These are phyloP conservation scores for Centropyge bicolor DNA, from an alignment of 2,797 vertebrate genomes.

Conservation along the genomic window DNA sequence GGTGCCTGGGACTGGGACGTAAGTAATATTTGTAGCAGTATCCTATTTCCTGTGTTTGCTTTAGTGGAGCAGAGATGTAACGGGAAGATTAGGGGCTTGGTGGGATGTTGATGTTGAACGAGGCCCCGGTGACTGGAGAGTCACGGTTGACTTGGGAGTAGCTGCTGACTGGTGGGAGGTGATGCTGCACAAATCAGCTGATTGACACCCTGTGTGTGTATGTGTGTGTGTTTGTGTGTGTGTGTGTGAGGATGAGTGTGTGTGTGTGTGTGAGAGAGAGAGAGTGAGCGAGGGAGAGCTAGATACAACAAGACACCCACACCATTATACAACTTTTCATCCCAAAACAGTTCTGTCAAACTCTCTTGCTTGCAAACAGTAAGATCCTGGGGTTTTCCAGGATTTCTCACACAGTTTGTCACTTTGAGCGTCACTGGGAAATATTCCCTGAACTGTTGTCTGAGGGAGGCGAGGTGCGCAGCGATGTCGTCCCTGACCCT, in stretches of 20 bases:
- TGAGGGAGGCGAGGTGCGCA: not conserved
- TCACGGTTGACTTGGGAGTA: conserved; percentile 62
- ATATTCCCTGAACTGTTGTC: conserved; percentile 1
- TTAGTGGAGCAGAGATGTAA: conserved; percentile 50
- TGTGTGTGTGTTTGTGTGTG: not conserved
- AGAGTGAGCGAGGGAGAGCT: not conserved
- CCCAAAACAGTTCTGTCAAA: too few relatives aligned
- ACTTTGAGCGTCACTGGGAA: not conserved
- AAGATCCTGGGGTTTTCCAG: not conserved
- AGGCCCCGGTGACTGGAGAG: conserved; percentile 43
- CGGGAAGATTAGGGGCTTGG: conserved; percentile 35
- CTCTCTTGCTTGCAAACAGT: not conserved
- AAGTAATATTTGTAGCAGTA: conserved; percentile 68
- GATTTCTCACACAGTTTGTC: not conserved
- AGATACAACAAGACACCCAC: conserved; percentile 5
- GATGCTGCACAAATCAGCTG: conserved; percentile 61
- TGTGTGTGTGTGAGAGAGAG: not conserved
- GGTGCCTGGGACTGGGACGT: conserved; percentile 33
- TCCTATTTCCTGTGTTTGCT: conserved; percentile 72
- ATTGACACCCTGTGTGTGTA: conserved; percentile 33
- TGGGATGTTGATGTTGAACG: conserved; percentile 49
- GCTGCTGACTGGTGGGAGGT: conserved; percentile 41
- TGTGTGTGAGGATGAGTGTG: not conserved
- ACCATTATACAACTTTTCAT: too few relatives aligned
- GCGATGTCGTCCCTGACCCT: not conserved